phyloP scores from a whole-genome alignment of 2,888 invertebrate genomes.

The Thumatha senex region DNA sequence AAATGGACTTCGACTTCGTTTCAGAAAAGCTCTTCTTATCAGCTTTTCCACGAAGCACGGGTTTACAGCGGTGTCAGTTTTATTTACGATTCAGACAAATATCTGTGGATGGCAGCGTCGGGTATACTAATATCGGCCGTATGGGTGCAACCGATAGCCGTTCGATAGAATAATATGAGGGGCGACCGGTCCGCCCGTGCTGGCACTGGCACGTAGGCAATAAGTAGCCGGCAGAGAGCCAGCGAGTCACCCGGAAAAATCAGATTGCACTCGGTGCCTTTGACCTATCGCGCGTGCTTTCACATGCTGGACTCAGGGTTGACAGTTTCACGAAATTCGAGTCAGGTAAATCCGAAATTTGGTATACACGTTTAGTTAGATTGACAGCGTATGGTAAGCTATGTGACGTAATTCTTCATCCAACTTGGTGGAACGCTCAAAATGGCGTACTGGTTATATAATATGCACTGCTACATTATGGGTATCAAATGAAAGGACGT shows the following conservation, averaged over 20 bases:
- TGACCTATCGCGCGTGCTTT: conserved; percentile 58
- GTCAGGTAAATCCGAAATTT: too few relatives aligned
- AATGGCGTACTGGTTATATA: too few relatives aligned
- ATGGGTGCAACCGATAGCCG: conserved; percentile 75
- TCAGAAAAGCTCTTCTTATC: too few relatives aligned
- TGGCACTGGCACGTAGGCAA: conserved; percentile 76
- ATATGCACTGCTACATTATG: too few relatives aligned
- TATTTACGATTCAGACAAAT: conserved; percentile 77
- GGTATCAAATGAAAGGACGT: too few relatives aligned
- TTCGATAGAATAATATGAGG: conserved; percentile 82
- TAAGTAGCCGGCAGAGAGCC: conserved; percentile 77
- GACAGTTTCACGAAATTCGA: too few relatives aligned
- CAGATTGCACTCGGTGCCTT: conserved; percentile 70
- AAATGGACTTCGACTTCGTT: conserved; percentile 35
- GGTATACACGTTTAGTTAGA: too few relatives aligned
- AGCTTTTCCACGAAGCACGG: too few relatives aligned
- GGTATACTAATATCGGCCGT: conserved; percentile 77
- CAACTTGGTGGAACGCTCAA: too few relatives aligned
- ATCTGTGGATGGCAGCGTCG: conserved; percentile 73
- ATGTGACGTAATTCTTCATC: too few relatives aligned
- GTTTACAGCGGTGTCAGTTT: conserved; percentile 34
- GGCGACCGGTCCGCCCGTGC: conserved; percentile 56
- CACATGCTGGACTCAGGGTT: conserved; percentile 33
- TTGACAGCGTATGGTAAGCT: too few relatives aligned
- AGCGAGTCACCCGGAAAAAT: conserved; percentile 73